Base-by-base conservation (phyloP, 2,888 invertebrate genomes). In the Tryphoninae sp. region DNA sequence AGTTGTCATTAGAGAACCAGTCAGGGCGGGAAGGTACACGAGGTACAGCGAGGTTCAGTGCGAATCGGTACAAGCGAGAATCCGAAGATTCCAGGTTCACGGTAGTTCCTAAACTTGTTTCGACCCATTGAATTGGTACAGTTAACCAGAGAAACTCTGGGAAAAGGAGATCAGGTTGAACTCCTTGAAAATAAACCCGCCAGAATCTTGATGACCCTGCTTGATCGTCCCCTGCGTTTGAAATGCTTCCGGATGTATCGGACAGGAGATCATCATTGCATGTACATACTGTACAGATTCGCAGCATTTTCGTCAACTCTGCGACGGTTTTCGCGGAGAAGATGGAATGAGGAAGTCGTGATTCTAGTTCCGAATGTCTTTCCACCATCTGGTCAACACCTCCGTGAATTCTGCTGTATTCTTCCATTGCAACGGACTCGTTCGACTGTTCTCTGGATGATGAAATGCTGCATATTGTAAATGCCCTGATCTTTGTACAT, bases 1-100 rank as follows among this genome's bases (percentile, higher is more conserved):
- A 51, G 93, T 93, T 33, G 92, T 93, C 42, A 93, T 93, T 19
- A 89, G 93, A 42, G 93, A 93, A 84, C 92, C 92, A 0, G 92
- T 92, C 6, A 88, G 92, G 59, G 92, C 92, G 2, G 92, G 92
- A 13, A 89, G 91, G 49, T 93, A 92, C 86, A 91, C 92, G 49
- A 90, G 92, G 71, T 93, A 93, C 86, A 92, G 92, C 86, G 93
- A 93, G 83, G 92, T 93, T 58, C 93, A 93, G 81, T 93, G 93
- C 86, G 93, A 93, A 81, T 92, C 93, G 26, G 92, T 93, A 2
- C 92, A 93, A 85, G 92, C 93, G 42, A 88, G 93, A 64, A 93
- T 93, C 80, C 90, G 92, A 61, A 90, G 92, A 80, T 91, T 93
- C 72, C 92, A 93, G 84, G 89, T 92, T 2, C 92, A 92, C 55